phyloP scores from a whole-genome alignment of 1,140 invertebrate species.

The Forficula auricularia region DNA sequence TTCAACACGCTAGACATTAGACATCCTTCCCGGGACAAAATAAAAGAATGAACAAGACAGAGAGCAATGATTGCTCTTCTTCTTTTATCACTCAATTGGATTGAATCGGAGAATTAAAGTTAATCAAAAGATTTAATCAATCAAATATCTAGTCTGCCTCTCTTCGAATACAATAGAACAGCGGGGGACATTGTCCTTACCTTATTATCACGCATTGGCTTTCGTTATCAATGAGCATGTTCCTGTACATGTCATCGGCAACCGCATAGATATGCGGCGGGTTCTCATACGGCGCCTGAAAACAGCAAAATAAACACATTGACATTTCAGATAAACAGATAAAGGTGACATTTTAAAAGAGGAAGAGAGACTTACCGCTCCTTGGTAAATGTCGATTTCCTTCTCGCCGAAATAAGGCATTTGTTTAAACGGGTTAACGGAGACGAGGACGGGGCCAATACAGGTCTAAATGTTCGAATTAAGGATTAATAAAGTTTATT shows the following conservation, averaged over 20 bases:
- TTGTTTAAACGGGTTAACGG: conserved; percentile 63
- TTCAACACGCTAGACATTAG: too few relatives aligned
- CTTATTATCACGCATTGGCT: conserved; percentile 62
- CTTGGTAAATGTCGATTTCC: conserved; percentile 55
- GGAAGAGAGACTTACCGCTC: conserved; percentile 37
- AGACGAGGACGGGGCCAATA: conserved; percentile 63
- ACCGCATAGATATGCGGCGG: conserved; percentile 58
- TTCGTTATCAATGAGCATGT: conserved; percentile 56
- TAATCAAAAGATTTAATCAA: too few relatives aligned
- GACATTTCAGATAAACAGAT: conserved; percentile 3
- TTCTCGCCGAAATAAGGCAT: conserved; percentile 54
- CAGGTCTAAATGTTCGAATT: conserved; percentile 49
- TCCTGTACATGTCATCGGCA: conserved; percentile 59
- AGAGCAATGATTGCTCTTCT: too few relatives aligned
- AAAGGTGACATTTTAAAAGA: conserved; percentile 4
- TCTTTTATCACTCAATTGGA: too few relatives aligned
- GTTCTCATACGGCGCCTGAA: conserved; percentile 53
- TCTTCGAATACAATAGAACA: too few relatives aligned
- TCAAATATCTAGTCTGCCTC: too few relatives aligned
- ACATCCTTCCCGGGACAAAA: too few relatives aligned
- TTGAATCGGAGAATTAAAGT: too few relatives aligned
- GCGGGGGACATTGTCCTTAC: too few relatives aligned
- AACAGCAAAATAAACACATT: conserved; percentile 5
- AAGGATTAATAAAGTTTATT: too few relatives aligned
- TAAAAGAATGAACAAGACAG: too few relatives aligned